Conservation (phyloP, 1,140 invertebrate genomes). For the Scylla paramamosain region DNA sequence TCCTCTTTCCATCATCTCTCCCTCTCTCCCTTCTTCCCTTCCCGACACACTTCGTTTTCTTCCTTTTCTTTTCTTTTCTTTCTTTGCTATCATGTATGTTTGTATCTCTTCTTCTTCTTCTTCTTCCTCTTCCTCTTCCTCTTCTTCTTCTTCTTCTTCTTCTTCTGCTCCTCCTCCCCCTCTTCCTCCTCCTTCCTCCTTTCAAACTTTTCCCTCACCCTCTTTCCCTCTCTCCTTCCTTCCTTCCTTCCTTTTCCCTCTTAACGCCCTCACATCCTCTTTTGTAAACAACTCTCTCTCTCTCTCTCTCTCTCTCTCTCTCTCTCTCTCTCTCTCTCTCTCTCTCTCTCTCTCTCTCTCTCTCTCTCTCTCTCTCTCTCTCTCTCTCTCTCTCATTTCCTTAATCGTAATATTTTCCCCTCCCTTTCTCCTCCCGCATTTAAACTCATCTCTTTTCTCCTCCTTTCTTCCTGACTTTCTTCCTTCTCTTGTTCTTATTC, state of each 20-base stretch:
- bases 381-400: not conserved
- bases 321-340: conserved; percentile 1
- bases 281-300: not conserved
- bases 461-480: not conserved
- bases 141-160: no score
- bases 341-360: not conserved
- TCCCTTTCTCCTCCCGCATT: not conserved
- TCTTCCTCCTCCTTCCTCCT: no score
- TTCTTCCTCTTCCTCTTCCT: no score
- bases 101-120: no score
- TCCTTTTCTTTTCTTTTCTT: no score
- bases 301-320: not conserved
- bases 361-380: not conserved
- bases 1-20: not conserved
- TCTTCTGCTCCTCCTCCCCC: no score
- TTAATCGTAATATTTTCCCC: not conserved
- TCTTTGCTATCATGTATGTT: no score
- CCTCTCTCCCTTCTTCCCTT: not conserved
- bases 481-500: not conserved
- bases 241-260: no score
- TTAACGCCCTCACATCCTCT: no score
- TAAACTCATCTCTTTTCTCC: not conserved
- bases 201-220: no score
- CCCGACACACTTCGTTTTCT: no score
- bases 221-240: no score